Evolutionary conservation across 2,888 invertebrate genomes (phyloP).

Genomic region (Harpalus rubripes): DNA sequence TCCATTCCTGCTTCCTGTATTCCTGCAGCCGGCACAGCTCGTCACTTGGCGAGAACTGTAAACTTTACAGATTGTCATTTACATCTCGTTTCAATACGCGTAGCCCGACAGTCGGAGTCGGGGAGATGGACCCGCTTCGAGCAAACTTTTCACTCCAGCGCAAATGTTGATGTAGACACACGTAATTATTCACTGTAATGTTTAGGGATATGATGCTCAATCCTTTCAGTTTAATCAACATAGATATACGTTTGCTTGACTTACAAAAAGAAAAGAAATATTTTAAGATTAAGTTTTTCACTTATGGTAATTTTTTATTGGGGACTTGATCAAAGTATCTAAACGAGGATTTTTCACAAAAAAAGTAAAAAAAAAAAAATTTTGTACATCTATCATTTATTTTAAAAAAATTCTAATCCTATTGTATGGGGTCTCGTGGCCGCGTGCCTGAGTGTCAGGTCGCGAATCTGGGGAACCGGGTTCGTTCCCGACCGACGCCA

Average conservation of each 20-base stretch:
- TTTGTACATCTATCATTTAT: no score
- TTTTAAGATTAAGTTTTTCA: no score
- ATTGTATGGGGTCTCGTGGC: no score
- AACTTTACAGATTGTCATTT: slow-evolving; percentile 65
- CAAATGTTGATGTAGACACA: slow-evolving; percentile 52
- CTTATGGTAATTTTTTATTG: no score
- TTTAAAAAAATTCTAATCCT: no score
- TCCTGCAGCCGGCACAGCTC: slow-evolving; percentile 50
- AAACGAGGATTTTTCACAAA: no score
- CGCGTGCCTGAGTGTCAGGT: no score
- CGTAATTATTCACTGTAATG: slow-evolving; percentile 51
- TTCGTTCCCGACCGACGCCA: no score
- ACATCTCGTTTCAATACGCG: slow-evolving; percentile 64
- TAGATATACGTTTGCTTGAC: not conserved
- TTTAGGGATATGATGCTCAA: slow-evolving; percentile 38
- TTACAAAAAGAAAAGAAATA: no score
- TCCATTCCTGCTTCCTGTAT: not conserved
- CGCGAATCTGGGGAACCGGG: no score
- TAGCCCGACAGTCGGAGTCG: not conserved
- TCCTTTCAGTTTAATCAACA: slow-evolving; percentile 9
- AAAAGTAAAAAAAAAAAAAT: no score
- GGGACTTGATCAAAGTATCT: no score
- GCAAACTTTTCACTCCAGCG: slow-evolving; percentile 35
- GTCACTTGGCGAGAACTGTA: slow-evolving; percentile 62
- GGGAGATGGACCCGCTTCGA: slow-evolving; percentile 25